Conservation (phyloP, 2,113 vertebrate genomes). For the Malaclemys terrapin region DNA sequence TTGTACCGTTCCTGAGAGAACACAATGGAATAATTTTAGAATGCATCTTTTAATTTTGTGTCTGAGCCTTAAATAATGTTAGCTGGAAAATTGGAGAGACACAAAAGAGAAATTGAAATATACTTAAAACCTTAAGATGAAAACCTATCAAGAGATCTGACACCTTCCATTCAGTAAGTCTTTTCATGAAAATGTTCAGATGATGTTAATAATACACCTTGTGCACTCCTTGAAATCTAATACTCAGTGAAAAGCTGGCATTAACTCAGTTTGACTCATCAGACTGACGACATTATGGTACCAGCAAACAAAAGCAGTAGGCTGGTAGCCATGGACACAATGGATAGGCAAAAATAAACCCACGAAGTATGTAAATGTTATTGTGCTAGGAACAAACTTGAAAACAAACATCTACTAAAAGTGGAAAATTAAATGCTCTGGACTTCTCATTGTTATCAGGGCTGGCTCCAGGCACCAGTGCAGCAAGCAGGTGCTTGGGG, state of each 20-base stretch:
- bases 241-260: not conserved
- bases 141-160: not conserved
- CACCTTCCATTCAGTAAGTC: not conserved
- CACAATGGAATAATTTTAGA: not conserved
- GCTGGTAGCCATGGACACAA: conserved; percentile 26
- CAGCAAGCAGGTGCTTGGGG: too few species aligned
- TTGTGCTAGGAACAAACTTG: not conserved
- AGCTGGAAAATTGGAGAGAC: not conserved
- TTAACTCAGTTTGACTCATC: conserved; percentile 2
- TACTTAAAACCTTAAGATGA: not conserved
- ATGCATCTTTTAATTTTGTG: not conserved
- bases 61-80: not conserved
- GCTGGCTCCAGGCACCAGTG: too few species aligned
- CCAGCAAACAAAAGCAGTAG: not conserved
- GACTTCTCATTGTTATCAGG: not conserved
- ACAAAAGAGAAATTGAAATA: not conserved
- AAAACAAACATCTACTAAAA: not conserved
- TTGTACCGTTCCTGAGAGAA: not conserved
- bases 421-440: not conserved
- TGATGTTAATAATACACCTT: conserved; percentile 12
- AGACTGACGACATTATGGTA: not conserved
- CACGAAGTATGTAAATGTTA: not conserved
- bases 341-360: not conserved
- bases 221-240: not conserved
- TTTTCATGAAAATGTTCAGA: not conserved